Percentiles rank a stretch among this genome's conserved stretches.
phyloP scores from a whole-genome alignment of 2,797 vertebrate genomes.

The Sarcophilus harrisii region DNA sequence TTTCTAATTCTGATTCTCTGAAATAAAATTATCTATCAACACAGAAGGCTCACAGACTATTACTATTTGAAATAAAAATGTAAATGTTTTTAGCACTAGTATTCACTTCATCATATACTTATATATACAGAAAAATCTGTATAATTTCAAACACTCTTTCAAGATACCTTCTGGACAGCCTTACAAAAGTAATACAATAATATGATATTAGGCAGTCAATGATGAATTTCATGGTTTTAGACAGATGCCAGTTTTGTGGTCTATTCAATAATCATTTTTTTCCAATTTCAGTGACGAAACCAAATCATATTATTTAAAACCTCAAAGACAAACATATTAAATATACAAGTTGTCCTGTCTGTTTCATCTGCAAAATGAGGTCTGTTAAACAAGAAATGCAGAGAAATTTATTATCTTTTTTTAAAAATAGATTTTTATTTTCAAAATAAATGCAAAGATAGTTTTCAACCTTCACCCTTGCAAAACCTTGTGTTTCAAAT shows the following conservation, averaged over 20 bases:
- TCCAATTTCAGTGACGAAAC: constrained; percentile 22
- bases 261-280: background rate
- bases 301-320: constrained; percentile 20
- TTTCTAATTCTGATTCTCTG: background rate
- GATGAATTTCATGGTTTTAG: background rate
- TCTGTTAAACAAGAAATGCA: constrained; percentile 27
- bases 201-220: background rate
- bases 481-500: too few species aligned
- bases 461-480: too few species aligned
- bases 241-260: background rate
- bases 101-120: background rate
- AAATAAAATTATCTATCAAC: background rate
- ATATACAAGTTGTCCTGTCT: constrained; percentile 8
- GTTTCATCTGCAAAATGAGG: constrained; percentile 25
- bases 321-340: constrained; percentile 31
- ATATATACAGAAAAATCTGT: background rate
- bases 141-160: background rate
- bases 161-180: background rate
- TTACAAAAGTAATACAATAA: constrained; percentile 26
- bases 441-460: background rate
- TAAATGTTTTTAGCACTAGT: constrained; percentile 24
- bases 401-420: constrained; percentile 35
- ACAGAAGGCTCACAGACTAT: background rate
- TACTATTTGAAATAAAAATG: constrained; percentile 38
- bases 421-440: constrained; percentile 45